Base-by-base conservation (phyloP, 2,797 vertebrate genomes). In the Caiman crocodilus region DNA sequence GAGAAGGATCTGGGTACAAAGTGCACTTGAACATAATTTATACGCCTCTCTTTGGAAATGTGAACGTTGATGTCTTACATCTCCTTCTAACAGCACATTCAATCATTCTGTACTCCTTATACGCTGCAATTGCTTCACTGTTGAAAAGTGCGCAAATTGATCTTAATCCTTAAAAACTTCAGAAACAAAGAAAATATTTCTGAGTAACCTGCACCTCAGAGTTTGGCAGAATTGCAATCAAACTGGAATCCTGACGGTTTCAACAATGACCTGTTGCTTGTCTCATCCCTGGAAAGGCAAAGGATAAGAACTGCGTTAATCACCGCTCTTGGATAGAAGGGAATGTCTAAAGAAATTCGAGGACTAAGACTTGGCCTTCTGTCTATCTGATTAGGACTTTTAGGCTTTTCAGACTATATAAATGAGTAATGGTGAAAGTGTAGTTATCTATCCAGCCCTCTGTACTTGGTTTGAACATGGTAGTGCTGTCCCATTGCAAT, bases 121-220 rank as follows among this genome's bases (percentile, higher is more conserved):
- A 91, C 85, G 67, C 93, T 97, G 97, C 96, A 97, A 97, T 97
- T 96, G 92, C 95, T 97, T 97, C 97, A 96, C 95, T 96, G 97
- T 97, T 97, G 97, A 97, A 97, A 97, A 96, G 95, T 96, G 94
- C 97, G 93, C 94, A 96, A 97, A 97, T 97, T 95, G 96, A 96
- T 96, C 92, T 94, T 30, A 82, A 91, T 96, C 92, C 84, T 59
- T 56, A 93, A 95, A 96, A 90, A 94, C 81, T 97, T 97, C 87
- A 97, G 95, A 91, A 96, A 95, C 90, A 92, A 95, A 96, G 97
- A 97, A 96, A 90, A 78, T 61, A 89, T 79, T 91, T 94, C 75
- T 87, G 86, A 85, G 85, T 95, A 93, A 95, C 92, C 69, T 14
- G 0, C 65, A 23, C 3, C 60, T 90, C 79, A 94, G 87, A 90